These are phyloP conservation scores for Henricia sp. DNA, from an alignment of 53 echinoderm and acorn worm genomes.

Conservation along the genomic window DNA sequence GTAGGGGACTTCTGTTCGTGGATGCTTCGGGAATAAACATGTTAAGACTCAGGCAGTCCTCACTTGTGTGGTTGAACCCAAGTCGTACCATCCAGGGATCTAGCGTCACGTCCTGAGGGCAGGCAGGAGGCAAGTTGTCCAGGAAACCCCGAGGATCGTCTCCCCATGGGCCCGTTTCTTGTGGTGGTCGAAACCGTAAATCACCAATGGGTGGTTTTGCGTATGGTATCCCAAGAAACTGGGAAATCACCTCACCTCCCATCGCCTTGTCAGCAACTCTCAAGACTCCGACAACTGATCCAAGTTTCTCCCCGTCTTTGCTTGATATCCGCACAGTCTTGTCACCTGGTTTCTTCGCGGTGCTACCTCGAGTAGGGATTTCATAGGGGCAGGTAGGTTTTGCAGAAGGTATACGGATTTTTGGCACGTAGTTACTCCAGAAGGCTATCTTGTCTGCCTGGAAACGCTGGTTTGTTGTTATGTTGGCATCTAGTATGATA, in stretches of 20 bases:
- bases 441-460: conserved; percentile 36
- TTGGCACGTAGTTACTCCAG: conserved; percentile 66
- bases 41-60: conserved; percentile 75
- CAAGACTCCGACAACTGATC: conserved; percentile 35
- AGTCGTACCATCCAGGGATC: conserved; percentile 50
- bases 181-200: conserved; percentile 65
- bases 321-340: conserved; percentile 8
- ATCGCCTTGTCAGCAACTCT: conserved; percentile 31
- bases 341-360: not conserved
- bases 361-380: conserved; percentile 14
- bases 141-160: conserved; percentile 45
- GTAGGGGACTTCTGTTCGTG: not conserved
- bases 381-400: conserved; percentile 28
- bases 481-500: conserved; percentile 30
- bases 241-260: conserved; percentile 32
- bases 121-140: conserved; percentile 36
- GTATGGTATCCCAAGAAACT: conserved; percentile 75
- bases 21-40: conserved; percentile 39
- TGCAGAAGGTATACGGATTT: not conserved
- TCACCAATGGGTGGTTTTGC: conserved; percentile 61
- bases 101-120: conserved; percentile 2
- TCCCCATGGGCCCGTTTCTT: conserved; percentile 52
- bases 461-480: conserved; percentile 27
- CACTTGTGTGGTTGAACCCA: conserved; percentile 33
- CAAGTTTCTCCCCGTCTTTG: conserved; percentile 13